Percentiles rank a stretch among this genome's conserved stretches.
Evolutionary conservation across 2,888 invertebrate species (phyloP).

Genomic region (Mallateleia sp.): DNA sequence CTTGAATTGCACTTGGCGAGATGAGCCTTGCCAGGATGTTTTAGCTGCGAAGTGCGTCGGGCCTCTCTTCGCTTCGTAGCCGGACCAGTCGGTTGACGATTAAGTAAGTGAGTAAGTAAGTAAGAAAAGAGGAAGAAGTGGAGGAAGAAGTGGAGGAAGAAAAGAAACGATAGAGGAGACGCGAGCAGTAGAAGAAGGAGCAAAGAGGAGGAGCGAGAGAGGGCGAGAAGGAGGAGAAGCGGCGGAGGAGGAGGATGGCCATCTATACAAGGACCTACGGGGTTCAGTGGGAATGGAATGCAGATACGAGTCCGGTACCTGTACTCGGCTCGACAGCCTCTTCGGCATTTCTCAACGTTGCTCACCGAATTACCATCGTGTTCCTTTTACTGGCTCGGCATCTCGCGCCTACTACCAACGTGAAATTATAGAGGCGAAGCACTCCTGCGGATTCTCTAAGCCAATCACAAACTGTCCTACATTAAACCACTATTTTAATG

Average conservation of each 20-base stretch:
- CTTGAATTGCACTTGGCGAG: conserved; percentile 63
- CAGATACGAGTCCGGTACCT: conserved; percentile 88
- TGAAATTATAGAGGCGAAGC: conserved; percentile 55
- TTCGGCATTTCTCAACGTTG: conserved; percentile 81
- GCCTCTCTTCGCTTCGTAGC: conserved; percentile 55
- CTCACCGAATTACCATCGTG: conserved; percentile 84
- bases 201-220: conserved; percentile 59
- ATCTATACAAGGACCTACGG: conserved; percentile 89
- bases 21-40: conserved; percentile 56
- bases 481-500: conserved; percentile 56
- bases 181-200: conserved; percentile 80
- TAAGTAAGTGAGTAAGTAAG: conserved; percentile 81
- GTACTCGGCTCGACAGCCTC: conserved; percentile 84
- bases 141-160: conserved; percentile 62
- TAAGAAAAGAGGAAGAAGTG: too few relatives aligned
- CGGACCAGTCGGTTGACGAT: conserved; percentile 73
- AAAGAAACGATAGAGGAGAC: conserved; percentile 49
- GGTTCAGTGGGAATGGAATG: conserved; percentile 89
- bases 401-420: conserved; percentile 77
- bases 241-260: conserved; percentile 76
- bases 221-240: conserved; percentile 52
- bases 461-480: conserved; percentile 62
- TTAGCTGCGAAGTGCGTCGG: conserved; percentile 49
- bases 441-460: conserved; percentile 49
- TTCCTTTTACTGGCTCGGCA: conserved; percentile 77